phyloP scores from a whole-genome alignment of 2,888 invertebrate genomes.

The Drosophila robusta region DNA sequence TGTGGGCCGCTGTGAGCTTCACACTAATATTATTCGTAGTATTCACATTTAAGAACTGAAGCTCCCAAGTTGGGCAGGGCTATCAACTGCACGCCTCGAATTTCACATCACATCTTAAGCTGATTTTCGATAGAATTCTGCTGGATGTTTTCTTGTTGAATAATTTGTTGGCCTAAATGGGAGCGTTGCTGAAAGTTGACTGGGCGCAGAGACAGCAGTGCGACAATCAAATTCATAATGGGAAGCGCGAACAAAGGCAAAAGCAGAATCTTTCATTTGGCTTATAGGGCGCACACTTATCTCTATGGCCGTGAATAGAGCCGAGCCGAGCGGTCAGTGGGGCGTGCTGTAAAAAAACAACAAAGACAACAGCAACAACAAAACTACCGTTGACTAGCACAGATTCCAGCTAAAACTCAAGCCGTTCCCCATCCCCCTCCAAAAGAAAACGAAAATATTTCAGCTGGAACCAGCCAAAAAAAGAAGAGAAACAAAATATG shows the following conservation, averaged over 20 bases:
- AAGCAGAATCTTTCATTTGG: conserved; percentile 27
- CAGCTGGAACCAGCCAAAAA: conserved; percentile 62
- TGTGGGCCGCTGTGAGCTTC: no score
- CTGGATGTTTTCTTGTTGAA: conserved; percentile 16
- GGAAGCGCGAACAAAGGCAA: conserved; percentile 30
- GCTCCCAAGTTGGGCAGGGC: no score
- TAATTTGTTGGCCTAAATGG: conserved; percentile 62
- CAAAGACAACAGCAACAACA: conserved; percentile 29
- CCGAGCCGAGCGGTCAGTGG: conserved; percentile 34
- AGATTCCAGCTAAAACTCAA: conserved; percentile 49
- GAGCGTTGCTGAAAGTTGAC: conserved; percentile 42
- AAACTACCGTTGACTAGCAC: conserved; percentile 72
- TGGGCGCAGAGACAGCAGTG: conserved; percentile 11
- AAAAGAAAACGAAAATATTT: conserved; percentile 77
- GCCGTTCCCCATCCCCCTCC: conserved; percentile 2
- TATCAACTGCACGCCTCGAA: no score
- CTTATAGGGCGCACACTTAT: conserved; percentile 18
- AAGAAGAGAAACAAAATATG: conserved; percentile 10
- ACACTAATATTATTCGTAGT: no score
- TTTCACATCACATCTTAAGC: no score
- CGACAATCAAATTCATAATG: conserved; percentile 49
- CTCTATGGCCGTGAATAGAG: conserved; percentile 12
- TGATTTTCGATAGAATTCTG: neutral
- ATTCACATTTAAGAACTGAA: no score
- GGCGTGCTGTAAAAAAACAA: conserved; percentile 30